These are phyloP conservation scores for Caiman crocodilus DNA, from an alignment of 2,797 vertebrate species.

Conservation along the genomic window DNA sequence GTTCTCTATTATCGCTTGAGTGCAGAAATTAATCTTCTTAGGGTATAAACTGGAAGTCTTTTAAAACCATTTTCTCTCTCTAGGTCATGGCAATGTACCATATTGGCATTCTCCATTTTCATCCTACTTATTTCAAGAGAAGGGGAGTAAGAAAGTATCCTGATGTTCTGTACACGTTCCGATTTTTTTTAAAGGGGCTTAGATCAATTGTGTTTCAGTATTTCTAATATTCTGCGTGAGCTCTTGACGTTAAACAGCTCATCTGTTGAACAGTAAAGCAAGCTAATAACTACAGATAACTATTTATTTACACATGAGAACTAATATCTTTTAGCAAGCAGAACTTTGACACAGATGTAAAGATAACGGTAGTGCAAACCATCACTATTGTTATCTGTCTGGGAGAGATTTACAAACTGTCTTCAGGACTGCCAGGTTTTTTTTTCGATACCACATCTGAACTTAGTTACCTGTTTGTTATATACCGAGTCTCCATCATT, in stretches of 20 bases:
- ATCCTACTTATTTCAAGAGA: not conserved
- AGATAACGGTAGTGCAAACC: not conserved
- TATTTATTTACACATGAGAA: conserved; percentile 19
- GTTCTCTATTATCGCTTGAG: conserved; percentile 31
- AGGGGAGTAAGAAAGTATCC: not conserved
- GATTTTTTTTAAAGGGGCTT: not conserved
- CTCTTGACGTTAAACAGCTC: not conserved
- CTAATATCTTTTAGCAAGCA: conserved; percentile 27
- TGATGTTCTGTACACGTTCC: not conserved
- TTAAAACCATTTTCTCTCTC: conserved; percentile 45
- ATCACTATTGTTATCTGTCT: not conserved
- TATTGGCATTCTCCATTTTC: conserved; percentile 10
- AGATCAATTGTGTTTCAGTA: conserved; percentile 22
- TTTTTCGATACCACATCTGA: no score
- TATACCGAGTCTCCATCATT: no score
- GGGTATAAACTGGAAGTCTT: conserved; percentile 36
- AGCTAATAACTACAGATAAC: not conserved
- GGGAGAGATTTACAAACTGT: not conserved
- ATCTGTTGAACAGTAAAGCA: not conserved
- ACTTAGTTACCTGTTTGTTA: no score
- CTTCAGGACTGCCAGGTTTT: not conserved
- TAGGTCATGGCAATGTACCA: not conserved
- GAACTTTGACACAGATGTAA: not conserved
- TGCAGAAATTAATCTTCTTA: conserved; percentile 62
- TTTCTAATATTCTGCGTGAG: not conserved